Percentiles rank a stretch among this genome's conserved stretches.
These are phyloP conservation scores for Caenorhabditis sp. DNA, from an alignment of 2,888 invertebrate genomes.

Conservation along the genomic window DNA sequence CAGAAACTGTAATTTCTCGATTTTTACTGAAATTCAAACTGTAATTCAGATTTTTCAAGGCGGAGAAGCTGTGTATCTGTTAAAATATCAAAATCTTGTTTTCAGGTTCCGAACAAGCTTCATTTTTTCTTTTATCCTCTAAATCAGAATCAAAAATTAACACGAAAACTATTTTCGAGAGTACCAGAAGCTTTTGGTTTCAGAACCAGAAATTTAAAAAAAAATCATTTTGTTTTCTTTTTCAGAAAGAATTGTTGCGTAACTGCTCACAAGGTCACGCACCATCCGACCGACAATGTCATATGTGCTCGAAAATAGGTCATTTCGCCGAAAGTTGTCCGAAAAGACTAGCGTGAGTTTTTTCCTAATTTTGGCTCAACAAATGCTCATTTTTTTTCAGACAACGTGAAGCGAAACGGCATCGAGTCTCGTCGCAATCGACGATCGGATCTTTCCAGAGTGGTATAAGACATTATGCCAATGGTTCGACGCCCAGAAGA, in stretches of 20 bases:
- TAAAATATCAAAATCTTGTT: too few relatives aligned
- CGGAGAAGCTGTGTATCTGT: too few relatives aligned
- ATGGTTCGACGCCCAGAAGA: not conserved
- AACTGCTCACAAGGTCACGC: slow-evolving; percentile 35
- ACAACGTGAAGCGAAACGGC: not conserved
- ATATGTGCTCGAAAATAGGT: slow-evolving; percentile 36
- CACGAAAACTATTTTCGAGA: too few relatives aligned
- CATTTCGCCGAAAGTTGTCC: slow-evolving; percentile 41
- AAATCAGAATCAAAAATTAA: too few relatives aligned
- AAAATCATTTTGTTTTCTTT: too few relatives aligned
- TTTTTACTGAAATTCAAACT: too few relatives aligned
- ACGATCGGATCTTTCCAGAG: not conserved
- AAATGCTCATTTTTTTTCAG: not conserved
- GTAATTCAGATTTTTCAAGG: too few relatives aligned
- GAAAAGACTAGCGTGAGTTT: not conserved
- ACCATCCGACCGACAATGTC: slow-evolving; percentile 41
- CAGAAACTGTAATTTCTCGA: too few relatives aligned
- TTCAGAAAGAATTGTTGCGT: slow-evolving; percentile 10
- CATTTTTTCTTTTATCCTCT: too few relatives aligned
- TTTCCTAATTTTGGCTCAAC: too few relatives aligned
- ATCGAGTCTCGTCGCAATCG: not conserved
- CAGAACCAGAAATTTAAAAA: not conserved
- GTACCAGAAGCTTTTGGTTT: too few relatives aligned
- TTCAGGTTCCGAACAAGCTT: too few relatives aligned
- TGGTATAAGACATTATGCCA: not conserved